Conservation (phyloP, 2,113 vertebrate genomes). For the Pardalotus punctatus region DNA sequence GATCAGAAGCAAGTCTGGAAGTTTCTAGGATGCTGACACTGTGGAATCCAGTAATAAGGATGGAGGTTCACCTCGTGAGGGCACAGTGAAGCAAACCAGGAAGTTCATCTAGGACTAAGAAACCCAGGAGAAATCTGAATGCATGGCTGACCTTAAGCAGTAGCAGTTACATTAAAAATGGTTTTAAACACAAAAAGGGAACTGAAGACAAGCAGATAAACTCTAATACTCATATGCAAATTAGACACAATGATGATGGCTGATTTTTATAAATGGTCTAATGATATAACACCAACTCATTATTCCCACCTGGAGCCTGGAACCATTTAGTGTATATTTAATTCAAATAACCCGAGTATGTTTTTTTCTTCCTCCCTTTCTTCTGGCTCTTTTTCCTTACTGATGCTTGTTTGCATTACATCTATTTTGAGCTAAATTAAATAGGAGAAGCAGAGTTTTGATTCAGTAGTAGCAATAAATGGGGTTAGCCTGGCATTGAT, state of each 20-base stretch:
- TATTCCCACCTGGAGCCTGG: background rate
- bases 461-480: conserved; percentile 53
- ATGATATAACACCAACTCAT: background rate
- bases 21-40: background rate
- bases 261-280: background rate
- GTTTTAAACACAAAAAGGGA: background rate
- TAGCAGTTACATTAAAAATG: background rate
- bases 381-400: background rate
- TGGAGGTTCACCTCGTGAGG: background rate
- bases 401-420: background rate
- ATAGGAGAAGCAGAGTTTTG: conserved; percentile 50
- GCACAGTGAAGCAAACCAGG: background rate
- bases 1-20: background rate
- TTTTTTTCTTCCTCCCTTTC: background rate
- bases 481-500: conserved; percentile 60
- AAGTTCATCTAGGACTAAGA: background rate
- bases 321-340: background rate
- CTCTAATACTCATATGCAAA: background rate
- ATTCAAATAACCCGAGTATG: background rate
- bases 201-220: background rate
- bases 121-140: background rate
- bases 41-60: background rate
- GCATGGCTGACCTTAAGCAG: background rate
- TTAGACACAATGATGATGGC: background rate
- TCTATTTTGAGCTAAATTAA: conserved; percentile 43